A percentile compares a stretch with the other conserved stretches of the same genome.
These are phyloP conservation scores for Zoanthus solanderi DNA, from an alignment of 92 coral and sea anemone genomes.

Conservation along the genomic window DNA sequence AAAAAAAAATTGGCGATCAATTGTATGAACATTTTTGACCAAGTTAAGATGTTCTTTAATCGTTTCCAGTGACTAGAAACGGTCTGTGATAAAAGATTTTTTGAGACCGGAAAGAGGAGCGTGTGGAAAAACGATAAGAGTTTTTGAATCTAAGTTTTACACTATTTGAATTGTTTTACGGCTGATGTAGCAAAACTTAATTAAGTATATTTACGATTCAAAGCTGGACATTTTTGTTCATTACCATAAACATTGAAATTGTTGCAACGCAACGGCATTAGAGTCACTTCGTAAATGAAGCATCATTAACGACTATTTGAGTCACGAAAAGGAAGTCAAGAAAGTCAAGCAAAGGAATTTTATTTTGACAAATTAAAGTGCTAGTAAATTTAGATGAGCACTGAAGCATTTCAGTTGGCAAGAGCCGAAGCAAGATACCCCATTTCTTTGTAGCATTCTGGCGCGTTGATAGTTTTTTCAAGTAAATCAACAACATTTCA, in stretches of 20 bases:
- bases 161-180: not conserved
- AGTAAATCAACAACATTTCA: too few relatives aligned
- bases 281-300: not conserved
- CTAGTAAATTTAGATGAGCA: too few relatives aligned
- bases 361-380: too few relatives aligned
- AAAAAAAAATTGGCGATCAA: too few relatives aligned
- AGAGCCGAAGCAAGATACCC: too few relatives aligned
- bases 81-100: too few relatives aligned
- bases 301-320: not conserved
- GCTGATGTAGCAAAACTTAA: not conserved
- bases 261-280: not conserved
- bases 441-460: too few relatives aligned
- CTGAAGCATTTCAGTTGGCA: too few relatives aligned
- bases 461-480: too few relatives aligned
- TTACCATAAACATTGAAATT: not conserved
- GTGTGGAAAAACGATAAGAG: not conserved
- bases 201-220: not conserved
- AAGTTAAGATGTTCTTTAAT: too few relatives aligned
- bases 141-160: not conserved
- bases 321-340: not conserved
- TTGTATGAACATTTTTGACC: too few relatives aligned
- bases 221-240: not conserved
- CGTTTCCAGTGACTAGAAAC: too few relatives aligned
- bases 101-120: not conserved
- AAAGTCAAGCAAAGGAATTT: not conserved